Evolutionary conservation across 2,888 invertebrate species (phyloP), one percentile per base, ranked within the genome.

Genomic region (Nasonovia ribisnigri): DNA sequence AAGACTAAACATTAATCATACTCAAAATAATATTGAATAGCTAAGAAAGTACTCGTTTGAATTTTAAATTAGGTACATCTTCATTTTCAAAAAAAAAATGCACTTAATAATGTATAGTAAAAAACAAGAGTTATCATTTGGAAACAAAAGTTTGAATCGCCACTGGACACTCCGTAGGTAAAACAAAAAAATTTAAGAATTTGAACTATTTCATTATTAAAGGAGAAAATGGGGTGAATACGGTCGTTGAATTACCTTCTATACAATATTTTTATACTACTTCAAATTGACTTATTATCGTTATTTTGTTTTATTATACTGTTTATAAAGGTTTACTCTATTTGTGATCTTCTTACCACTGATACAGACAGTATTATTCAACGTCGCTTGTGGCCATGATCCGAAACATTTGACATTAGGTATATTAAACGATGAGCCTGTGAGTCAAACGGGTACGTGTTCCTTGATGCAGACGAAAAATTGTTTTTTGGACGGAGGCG

Each of bases 301-400:
- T 46, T n/a, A 16, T 46, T 48, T 89, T 57, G 11, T 88, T 46
- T 54, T 42, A 5, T 91, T 91, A 36, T 54, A 16, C 54, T 42
- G 5, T 29, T 54, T 36, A 94, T 95, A 29, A 94, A 95, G 95
- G 48, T 95, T 96, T 94, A 95, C 96, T 94, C 93, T 96, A 91
- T 96, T 96, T 95, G 95, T 96, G 94, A 96, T 96, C 94, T 95
- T 96, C 57, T 95, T 96, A 54, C 96, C 96, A 2, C 95, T 96
- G 1, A 95, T 96, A 26, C 96, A 96, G 95, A 96, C 96, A 92
- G 95, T 96, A 5, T 95, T 96, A 43, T 96, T 96, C 95, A 96
- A 96, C 95, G 94, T 96, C 86, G 96, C 96, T 84, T 96, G 96
- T 67, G 96, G 96, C n/a, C 95, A 95, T 48, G 95, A 96, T 84